Percentiles rank a stretch among this genome's conserved stretches.
phyloP scores from a whole-genome alignment of 2,797 vertebrate genomes.

The Pachyuromys duprasi region DNA sequence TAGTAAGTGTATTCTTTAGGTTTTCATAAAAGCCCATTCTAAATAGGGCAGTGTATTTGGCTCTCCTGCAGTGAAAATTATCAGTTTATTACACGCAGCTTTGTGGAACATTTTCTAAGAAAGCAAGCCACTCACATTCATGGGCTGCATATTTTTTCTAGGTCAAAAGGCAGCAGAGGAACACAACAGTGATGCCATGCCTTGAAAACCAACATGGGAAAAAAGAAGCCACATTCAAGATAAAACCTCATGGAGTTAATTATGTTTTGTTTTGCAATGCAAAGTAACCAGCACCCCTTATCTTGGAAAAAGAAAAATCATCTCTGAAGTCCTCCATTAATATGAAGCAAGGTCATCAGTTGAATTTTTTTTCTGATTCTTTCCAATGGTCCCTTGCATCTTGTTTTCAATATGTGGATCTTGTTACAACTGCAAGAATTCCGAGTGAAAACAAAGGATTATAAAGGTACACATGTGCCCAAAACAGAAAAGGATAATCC shows the following conservation, averaged over 20 bases:
- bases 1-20: constrained; percentile 49
- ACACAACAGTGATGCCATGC: constrained; percentile 4
- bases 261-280: constrained; percentile 27
- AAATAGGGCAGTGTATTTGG: not conserved
- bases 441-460: not conserved
- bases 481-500: not conserved
- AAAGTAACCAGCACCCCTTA: not conserved
- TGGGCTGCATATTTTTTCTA: not conserved
- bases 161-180: constrained; percentile 48
- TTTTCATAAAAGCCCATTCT: constrained; percentile 64
- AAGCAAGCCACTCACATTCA: constrained; percentile 11
- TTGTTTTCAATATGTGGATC: not conserved
- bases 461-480: not conserved
- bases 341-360: not conserved
- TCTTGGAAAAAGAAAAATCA: not conserved
- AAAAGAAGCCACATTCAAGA: not conserved
- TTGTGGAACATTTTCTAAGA: constrained; percentile 58
- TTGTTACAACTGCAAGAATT: constrained; percentile 7
- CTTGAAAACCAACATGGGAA: constrained; percentile 52
- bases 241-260: not conserved
- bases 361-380: not conserved
- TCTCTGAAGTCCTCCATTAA: not conserved
- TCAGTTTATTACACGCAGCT: constrained; percentile 60
- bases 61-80: constrained; percentile 70
- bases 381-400: not conserved